Percentiles rank a stretch among this genome's conserved stretches.
phyloP scores from a whole-genome alignment of 30 jellyfish, hydroid and myxozoan species.

The Catostylus mosaicus region DNA sequence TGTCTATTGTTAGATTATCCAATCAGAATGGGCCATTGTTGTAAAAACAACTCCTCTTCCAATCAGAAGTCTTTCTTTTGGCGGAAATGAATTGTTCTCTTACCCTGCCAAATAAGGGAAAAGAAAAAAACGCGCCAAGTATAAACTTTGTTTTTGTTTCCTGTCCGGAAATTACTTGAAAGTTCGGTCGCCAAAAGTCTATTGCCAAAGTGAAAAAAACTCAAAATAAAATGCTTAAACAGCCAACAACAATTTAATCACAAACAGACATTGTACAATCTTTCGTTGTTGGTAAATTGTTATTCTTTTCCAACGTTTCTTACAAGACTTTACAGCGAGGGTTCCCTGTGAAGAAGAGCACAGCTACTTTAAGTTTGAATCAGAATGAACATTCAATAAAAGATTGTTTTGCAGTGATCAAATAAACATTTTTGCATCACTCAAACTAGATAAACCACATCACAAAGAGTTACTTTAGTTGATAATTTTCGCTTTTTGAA shows the following conservation, averaged over 20 bases:
- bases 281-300: not conserved
- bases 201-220: not conserved
- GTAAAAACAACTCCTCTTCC: not conserved
- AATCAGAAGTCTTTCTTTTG: slow-evolving; percentile 21
- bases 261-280: not conserved
- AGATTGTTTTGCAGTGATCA: too few relatives aligned
- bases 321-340: not conserved
- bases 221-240: not conserved
- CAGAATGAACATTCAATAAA: too few relatives aligned
- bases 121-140: slow-evolving; percentile 26
- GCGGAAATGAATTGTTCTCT: not conserved
- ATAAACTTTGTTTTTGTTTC: not conserved
- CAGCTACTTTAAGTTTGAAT: too few relatives aligned
- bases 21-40: slow-evolving; percentile 13
- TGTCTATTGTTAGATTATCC: slow-evolving; percentile 35
- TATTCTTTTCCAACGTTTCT: not conserved
- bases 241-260: not conserved
- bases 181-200: not conserved
- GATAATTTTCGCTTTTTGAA: too few relatives aligned
- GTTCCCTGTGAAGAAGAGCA: too few relatives aligned
- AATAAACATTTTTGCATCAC: too few relatives aligned
- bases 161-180: not conserved
- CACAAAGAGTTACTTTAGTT: too few relatives aligned
- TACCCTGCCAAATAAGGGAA: not conserved
- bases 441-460: too few relatives aligned